Percentiles rank a stretch among this genome's conserved stretches.
These are phyloP conservation scores for Heliopora coerulea DNA, from an alignment of 92 coral and sea anemone genomes.

Conservation along the genomic window DNA sequence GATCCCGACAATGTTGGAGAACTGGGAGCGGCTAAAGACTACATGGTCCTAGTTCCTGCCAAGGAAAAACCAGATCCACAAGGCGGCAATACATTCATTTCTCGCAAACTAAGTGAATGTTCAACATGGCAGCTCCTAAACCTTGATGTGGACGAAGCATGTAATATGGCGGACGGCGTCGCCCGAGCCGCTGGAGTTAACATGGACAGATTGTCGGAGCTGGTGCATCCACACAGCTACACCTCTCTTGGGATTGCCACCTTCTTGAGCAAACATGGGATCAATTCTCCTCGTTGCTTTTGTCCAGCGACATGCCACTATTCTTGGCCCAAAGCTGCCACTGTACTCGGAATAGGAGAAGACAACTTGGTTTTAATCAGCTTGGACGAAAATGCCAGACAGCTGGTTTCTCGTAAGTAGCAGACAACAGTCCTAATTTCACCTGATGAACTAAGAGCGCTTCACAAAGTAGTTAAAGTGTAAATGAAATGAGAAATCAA, in stretches of 20 bases:
- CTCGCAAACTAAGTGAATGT: slow-evolving; percentile 3
- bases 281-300: slow-evolving; percentile 63
- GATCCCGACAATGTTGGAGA: slow-evolving; percentile 45
- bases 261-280: slow-evolving; percentile 59
- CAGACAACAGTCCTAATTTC: too few species aligned
- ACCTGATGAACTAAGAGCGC: too few species aligned
- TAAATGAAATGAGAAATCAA: too few species aligned
- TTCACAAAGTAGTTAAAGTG: too few species aligned
- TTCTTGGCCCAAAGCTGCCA: slow-evolving; percentile 74
- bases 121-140: slow-evolving; percentile 75
- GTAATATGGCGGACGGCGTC: slow-evolving; percentile 30
- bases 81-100: neutral
- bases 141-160: slow-evolving; percentile 62
- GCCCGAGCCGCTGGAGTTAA: slow-evolving; percentile 11
- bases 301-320: slow-evolving; percentile 77
- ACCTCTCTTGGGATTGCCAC: slow-evolving; percentile 55
- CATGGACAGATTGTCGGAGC: slow-evolving; percentile 1
- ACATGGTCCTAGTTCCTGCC: slow-evolving; percentile 33
- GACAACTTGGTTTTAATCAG: slow-evolving; percentile 59
- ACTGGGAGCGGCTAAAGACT: slow-evolving; percentile 55
- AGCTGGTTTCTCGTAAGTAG: slow-evolving; percentile 55
- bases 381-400: slow-evolving; percentile 61
- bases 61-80: neutral
- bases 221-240: slow-evolving; percentile 22
- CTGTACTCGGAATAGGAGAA: slow-evolving; percentile 77